Percentiles rank a stretch among this genome's conserved stretches.
phyloP scores from a whole-genome alignment of 2,797 vertebrate species.

The Acipenser oxyrinchus region DNA sequence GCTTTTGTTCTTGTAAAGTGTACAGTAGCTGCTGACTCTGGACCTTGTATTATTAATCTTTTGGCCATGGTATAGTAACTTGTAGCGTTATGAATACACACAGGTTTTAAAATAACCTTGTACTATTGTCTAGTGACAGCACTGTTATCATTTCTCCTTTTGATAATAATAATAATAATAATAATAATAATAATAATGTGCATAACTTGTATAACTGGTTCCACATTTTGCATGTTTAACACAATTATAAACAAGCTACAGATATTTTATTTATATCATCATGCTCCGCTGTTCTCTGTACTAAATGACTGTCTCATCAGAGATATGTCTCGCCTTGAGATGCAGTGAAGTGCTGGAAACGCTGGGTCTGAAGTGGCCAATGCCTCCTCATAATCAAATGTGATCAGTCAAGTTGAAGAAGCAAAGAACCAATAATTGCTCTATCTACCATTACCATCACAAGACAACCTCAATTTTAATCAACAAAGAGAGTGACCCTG shows the following conservation, averaged over 20 bases:
- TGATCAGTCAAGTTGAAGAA: constrained; percentile 28
- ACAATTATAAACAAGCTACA: constrained; percentile 35
- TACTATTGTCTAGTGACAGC: too few relatives aligned
- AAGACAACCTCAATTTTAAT: not conserved
- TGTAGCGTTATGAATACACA: too few relatives aligned
- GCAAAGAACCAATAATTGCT: constrained; percentile 19
- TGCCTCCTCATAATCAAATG: constrained; percentile 45
- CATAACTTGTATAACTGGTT: too few relatives aligned
- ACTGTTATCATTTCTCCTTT: too few relatives aligned
- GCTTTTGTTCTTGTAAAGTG: constrained; percentile 23
- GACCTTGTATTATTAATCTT: constrained; percentile 34
- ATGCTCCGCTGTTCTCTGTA: constrained; percentile 40
- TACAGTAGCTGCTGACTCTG: constrained; percentile 28
- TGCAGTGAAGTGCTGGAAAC: constrained; percentile 19
- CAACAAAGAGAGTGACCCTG: not conserved
- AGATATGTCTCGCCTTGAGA: constrained; percentile 34
- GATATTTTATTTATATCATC: constrained; percentile 36
- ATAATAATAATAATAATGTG: too few relatives aligned
- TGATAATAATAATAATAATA: too few relatives aligned
- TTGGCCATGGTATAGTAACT: constrained; percentile 25
- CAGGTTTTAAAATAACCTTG: too few relatives aligned
- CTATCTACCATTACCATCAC: not conserved
- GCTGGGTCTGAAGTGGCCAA: constrained; percentile 22
- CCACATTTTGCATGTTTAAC: not conserved
- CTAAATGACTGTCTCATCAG: constrained; percentile 58